Base-by-base conservation (phyloP, 2,797 vertebrate species). In the Mycteria americana region DNA sequence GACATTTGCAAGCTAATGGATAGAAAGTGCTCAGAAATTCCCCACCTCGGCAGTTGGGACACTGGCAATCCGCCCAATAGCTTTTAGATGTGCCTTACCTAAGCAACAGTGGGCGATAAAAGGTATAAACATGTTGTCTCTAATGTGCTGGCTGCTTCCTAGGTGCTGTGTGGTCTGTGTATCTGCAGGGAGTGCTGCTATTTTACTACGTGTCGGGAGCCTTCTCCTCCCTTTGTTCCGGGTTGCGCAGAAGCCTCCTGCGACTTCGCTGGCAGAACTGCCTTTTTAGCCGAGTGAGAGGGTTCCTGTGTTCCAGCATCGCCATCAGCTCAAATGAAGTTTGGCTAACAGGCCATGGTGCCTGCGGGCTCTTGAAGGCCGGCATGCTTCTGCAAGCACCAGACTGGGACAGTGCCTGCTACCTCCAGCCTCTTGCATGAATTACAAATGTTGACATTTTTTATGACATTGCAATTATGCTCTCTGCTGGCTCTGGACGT, bases 81-180 rank as follows among this genome's bases (percentile, higher is more conserved):
- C 79, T 93, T 93, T 91, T 72, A 91, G 64, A 50, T 88, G 65
- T 46, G 64, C 33, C 78, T 94, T 57, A 83, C 84, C 64, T 77
- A 80, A 75, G 59, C 27, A 63, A 41, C 35, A 69, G 11, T 24
- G 37, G 72, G 43, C 0, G 0, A 64, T 62, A 86, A 65, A 59
- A 31, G 39, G 13, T 60, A 67, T 41, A 83, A 94, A 64, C 16
- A 48, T 1, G 1, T 22, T 30, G 62, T 72, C 75, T 91, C 18
- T 72, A 19, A 85, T 31, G 39, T 53, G 50, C 39, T 83, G 57
- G 22, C 45, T 93, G 54, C 18, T 88, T 45, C 25, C 46, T 89
- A 35, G 41, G 5, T 45, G 37, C 73, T 81, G 25, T 30, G 37
- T 53, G 78, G 51, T 46, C 75, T 70, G 41, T 68, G 35, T 53